Base-by-base conservation (phyloP, 2,888 invertebrate species). In the Ditylenchus weischeri region DNA sequence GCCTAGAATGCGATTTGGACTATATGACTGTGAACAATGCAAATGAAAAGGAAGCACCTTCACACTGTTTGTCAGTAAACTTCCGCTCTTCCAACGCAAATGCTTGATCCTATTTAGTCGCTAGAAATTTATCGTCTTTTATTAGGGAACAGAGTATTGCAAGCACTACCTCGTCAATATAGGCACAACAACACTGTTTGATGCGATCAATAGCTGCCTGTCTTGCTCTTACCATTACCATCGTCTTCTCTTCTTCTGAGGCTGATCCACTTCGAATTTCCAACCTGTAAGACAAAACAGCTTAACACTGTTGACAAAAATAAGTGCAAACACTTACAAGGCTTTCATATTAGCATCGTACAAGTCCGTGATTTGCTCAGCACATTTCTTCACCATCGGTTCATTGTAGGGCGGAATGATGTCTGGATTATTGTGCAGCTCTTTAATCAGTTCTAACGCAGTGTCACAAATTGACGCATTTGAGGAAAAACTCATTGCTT, bases 81-180 rank as follows among this genome's bases (percentile, higher is more conserved):
- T 90, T 0, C 96, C 96, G 83, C 93, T 91, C 80, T 93, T 91
- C 96, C 96, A 96, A 59, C 96, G 87, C 84, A 93, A 87, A n/a
- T 90, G 89, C 76, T 90, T 88, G 29, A 96, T 88, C 79, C 89
- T 88, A 74, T 88, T 87, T 83, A 94, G 86, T 73, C 96, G 29
- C 29, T 29, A 5, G 5, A 29, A 29, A 29, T 29, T 29, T 29
- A 29, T 2, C 5, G 29, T 29, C n/a, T n/a, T n/a, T 29, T 29
- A 29, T 29, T 29, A 4, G 29, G 5, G 2, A 29, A 5, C 29
- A 29, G 29, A 29, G 29, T 29, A 4, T 5, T 29, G 29, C 29
- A 4, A 29, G 29, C 29, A 29, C 29, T 29, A 29, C 87, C 79
- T 90, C 90, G 83, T 90, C 86, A 83, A 86, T 72, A 76, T 87